Evolutionary conservation across 2,113 vertebrate species (phyloP).

Genomic region (Corythaeola cristata): DNA sequence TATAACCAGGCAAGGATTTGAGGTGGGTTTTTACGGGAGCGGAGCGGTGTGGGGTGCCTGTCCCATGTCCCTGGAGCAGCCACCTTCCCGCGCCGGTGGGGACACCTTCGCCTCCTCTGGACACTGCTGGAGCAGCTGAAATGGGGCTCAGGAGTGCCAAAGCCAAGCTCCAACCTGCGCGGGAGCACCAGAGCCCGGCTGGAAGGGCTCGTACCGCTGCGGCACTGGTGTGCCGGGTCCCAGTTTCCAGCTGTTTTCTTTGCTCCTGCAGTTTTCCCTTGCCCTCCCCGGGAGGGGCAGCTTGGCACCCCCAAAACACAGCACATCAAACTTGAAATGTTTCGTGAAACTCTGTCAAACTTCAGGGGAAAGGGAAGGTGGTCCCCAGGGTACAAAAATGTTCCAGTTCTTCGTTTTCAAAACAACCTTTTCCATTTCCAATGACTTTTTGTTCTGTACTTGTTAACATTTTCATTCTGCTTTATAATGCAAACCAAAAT

Average conservation of each 20-base stretch:
- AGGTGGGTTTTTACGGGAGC: background rate
- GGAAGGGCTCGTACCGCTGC: background rate
- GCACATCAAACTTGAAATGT: background rate
- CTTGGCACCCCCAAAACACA: background rate
- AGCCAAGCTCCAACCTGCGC: accelerated
- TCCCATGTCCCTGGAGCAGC: accelerated
- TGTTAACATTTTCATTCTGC: background rate
- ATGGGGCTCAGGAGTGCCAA: accelerated
- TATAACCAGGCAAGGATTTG: background rate
- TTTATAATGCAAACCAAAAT: background rate
- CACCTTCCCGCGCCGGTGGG: accelerated
- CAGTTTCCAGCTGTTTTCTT: background rate
- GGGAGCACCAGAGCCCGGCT: background rate
- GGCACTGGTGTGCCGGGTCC: accelerated
- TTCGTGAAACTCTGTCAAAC: background rate
- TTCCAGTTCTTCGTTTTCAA: background rate
- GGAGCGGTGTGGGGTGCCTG: background rate
- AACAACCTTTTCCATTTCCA: background rate
- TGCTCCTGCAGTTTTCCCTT: background rate
- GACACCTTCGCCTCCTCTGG: background rate
- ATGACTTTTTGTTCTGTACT: background rate
- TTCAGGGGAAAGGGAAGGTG: background rate
- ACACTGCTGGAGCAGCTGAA: accelerated
- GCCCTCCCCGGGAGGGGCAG: background rate
- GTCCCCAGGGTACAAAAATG: background rate